These are phyloP conservation scores for Rhagium mordax DNA, from an alignment of 2,888 invertebrate species.

Conservation along the genomic window DNA sequence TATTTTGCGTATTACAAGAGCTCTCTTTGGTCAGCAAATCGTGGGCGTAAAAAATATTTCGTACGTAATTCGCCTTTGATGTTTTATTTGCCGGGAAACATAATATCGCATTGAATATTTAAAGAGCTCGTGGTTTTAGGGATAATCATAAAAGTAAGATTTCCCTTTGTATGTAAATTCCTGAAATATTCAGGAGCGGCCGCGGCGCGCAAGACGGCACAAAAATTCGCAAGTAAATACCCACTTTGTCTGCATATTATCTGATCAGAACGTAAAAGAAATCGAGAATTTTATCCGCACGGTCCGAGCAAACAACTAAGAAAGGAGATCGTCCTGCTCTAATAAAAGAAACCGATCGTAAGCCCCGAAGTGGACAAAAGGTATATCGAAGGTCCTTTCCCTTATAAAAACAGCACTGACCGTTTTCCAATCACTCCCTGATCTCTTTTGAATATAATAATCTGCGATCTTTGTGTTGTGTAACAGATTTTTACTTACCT, in stretches of 20 bases:
- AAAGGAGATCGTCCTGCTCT: slow-evolving; percentile 31
- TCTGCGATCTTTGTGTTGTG: slow-evolving; percentile 61
- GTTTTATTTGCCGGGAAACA: slow-evolving; percentile 22
- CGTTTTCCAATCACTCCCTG: slow-evolving; percentile 65
- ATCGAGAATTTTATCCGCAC: slow-evolving; percentile 45
- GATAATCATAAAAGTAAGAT: slow-evolving; percentile 27
- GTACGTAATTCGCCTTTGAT: slow-evolving; percentile 17
- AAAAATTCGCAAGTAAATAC: slow-evolving; percentile 48
- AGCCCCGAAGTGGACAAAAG: slow-evolving; percentile 61
- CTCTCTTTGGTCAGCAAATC: neutral
- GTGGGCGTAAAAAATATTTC: neutral
- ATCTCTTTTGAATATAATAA: slow-evolving; percentile 64
- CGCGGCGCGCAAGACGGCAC: slow-evolving; percentile 28
- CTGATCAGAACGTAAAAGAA: slow-evolving; percentile 47
- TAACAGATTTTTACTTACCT: slow-evolving; percentile 57
- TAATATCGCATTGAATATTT: slow-evolving; percentile 28
- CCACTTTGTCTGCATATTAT: slow-evolving; percentile 52
- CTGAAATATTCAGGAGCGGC: slow-evolving; percentile 15
- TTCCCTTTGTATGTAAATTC: slow-evolving; percentile 30
- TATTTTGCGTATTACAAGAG: too few species aligned
- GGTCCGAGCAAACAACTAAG: slow-evolving; percentile 45
- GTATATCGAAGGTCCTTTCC: slow-evolving; percentile 49
- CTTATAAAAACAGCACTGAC: slow-evolving; percentile 61
- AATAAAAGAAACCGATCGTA: slow-evolving; percentile 64
- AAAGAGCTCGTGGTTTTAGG: slow-evolving; percentile 16